Percentiles rank a stretch among this genome's conserved stretches.
Evolutionary conservation across 2,113 vertebrate genomes (phyloP).

Genomic region (Aix galericulata): DNA sequence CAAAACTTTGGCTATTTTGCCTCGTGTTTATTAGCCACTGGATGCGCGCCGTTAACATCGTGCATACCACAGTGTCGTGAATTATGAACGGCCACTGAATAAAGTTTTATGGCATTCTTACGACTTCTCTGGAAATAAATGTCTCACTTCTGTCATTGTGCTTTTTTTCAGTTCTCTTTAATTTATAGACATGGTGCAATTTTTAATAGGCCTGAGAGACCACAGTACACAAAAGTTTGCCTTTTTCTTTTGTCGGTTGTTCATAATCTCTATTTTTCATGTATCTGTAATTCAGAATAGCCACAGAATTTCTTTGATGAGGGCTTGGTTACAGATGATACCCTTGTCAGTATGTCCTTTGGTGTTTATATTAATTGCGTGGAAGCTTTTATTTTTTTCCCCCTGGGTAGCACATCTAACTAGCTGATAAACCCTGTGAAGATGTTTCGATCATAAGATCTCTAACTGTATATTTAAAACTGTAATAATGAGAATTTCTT

Average conservation of each 20-base stretch:
- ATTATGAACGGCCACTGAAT: background rate
- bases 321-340: background rate
- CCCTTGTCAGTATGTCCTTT: background rate
- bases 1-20: background rate
- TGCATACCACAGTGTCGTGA: fast-evolving
- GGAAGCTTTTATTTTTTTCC: background rate
- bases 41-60: fast-evolving
- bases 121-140: background rate
- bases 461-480: background rate
- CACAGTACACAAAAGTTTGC: background rate
- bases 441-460: background rate
- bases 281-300: background rate
- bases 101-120: background rate
- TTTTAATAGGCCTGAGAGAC: background rate
- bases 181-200: fast-evolving
- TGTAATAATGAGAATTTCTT: background rate
- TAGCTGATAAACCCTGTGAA: background rate
- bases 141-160: background rate
- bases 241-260: background rate
- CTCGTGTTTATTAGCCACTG: background rate
- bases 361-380: background rate
- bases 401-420: background rate
- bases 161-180: background rate
- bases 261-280: background rate
- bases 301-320: background rate